Base-by-base conservation (phyloP, 2,888 invertebrate genomes). In the Ashinkailepas kermadecensis region DNA sequence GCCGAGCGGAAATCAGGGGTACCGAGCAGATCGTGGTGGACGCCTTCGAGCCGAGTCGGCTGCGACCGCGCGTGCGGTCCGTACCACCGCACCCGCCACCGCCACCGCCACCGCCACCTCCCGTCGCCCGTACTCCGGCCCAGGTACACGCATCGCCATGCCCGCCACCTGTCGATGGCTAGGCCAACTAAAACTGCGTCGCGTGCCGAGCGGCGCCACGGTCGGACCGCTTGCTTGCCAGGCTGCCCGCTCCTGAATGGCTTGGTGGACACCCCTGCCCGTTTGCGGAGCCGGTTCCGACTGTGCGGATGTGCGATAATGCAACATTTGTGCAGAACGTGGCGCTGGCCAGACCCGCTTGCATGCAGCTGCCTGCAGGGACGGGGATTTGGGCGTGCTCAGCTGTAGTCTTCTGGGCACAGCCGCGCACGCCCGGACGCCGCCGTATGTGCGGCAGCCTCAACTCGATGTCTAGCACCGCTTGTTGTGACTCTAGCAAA, bases 1-100 rank as follows among this genome's bases (percentile, higher is more conserved):
- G 99, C 88, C 91, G 99, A 85, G 97, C 98, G 82, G 99, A 99
- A 89, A 99, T 99, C 87, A 99, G 99, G 88, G 99, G 99, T 57
- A 99, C 99, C 0, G 99, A 99, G 87, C 96, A 96, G 87, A 96
- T 99, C 23, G 96, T 99, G 3, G 98, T 99, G 13, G 99, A 99
- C 87, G 97, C 98, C 0, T 99, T 98, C 85, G 88, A 88, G 83
- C 88, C 89, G 93, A 87, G 94, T 12, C 85, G 84, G 78, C 81
- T 82, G 80, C 81, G 81, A 82, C 83, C 81, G 81, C 81, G 83
- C 58, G 83, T 84, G 81, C 82, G 83, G 80, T 81, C 81, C 67
- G 81, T 84, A 82, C 81, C n/a, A 80, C 82, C 54, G 81, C 83
- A 12, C 80, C 81, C 39, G 57, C 23, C 67, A 56, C 78, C 25